A percentile compares a stretch with the other conserved stretches of the same genome.
Evolutionary conservation across 2,888 invertebrate genomes (phyloP).

Genomic region (Chironomus riparius): DNA sequence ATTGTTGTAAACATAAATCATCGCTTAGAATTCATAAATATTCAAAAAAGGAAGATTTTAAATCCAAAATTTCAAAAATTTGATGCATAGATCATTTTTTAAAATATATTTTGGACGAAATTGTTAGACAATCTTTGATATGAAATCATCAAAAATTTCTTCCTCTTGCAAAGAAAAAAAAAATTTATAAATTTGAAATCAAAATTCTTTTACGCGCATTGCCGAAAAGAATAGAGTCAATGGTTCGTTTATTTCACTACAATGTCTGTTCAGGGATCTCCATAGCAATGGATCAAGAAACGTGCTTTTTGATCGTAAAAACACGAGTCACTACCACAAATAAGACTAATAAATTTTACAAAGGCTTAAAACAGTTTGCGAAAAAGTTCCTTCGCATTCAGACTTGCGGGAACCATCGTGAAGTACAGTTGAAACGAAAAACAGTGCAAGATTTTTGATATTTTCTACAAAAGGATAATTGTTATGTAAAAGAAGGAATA

Average conservation of each 20-base stretch:
- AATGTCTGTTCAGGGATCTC: neutral
- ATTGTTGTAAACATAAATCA: neutral
- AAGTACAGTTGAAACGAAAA: conserved; percentile 1
- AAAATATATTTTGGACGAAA: no score
- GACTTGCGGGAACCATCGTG: conserved; percentile 16
- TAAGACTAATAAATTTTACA: neutral
- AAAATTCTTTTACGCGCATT: neutral
- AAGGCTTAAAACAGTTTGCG: neutral
- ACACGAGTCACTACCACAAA: neutral
- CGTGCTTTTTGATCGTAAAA: neutral
- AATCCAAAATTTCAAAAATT: no score
- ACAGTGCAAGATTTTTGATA: neutral
- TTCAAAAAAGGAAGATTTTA: neutral
- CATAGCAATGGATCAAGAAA: conserved; percentile 19
- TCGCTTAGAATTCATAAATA: neutral
- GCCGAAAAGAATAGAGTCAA: neutral
- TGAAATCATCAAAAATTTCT: no score
- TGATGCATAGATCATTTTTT: no score
- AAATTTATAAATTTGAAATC: neutral
- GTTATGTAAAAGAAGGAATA: conserved; percentile 18
- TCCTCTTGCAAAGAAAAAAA: neutral
- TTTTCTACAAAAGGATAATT: neutral
- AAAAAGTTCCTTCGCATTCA: conserved; percentile 7
- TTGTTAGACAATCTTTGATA: no score
- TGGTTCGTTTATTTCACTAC: no score